Base-by-base conservation (phyloP, 2,888 invertebrate genomes). In the Ochlodes sylvanus region DNA sequence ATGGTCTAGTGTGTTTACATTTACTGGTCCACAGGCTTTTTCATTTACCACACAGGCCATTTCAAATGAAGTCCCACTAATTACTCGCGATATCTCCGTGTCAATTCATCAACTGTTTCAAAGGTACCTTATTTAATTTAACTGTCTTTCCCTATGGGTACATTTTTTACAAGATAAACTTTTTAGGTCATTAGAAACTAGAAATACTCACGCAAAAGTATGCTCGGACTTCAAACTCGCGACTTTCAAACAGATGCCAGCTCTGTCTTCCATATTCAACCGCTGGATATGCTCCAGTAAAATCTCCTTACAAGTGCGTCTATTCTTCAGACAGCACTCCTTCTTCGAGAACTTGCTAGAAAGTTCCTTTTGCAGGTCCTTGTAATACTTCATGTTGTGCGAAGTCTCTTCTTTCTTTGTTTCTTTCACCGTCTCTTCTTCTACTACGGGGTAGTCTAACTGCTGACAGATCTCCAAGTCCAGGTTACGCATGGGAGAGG, bases 351-450 rank as follows among this genome's bases (percentile, higher is more conserved):
- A 90, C 2, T 75, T 75, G 9, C 75, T 74, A 0, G 81, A 76
- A 1, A 92, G 79, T 64, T 89, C 88, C 70, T 88, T 92, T 72
- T 90, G 91, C 68, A 87, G 57, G 68, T 92, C 91, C 14, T 92
- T 92, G 58, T 85, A 91, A 41, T 88, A 85, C 65, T 90, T 80
- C 75, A 82, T 61, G 0, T 73, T 75, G 72, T 74, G 74, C 0
- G 73, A 72, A 0, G 68, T 52, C 7, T 56, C 41, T 61, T 58
- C 4, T 15, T 50, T 64, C 1, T 50, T 52, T 21, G 60, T 57
- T 0, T 6, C 34, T 15, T 50, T 69, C 0, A 50, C 44, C 0
- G 42, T 19, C 10, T 72, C 41, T 77, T 77, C 4, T 80, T 65
- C 68, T 2, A 65, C 19, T 3, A 72, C 76, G 5, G 77, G 71